Conservation (phyloP, 2,888 invertebrate genomes). For the Trypoxylon attenuatum region DNA sequence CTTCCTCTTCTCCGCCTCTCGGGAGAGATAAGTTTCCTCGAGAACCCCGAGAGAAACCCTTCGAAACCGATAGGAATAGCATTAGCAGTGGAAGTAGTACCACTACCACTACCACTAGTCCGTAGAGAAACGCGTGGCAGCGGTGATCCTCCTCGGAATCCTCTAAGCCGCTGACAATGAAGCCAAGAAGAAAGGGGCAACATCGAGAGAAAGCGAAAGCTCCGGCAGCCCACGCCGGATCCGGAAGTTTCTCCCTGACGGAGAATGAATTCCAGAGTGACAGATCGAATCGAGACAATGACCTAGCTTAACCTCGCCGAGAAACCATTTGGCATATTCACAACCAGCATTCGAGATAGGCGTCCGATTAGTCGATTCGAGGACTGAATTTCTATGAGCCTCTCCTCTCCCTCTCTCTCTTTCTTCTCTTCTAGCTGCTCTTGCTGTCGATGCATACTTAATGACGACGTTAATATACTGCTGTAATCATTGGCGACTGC, state of each 20-base stretch:
- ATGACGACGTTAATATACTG: neutral
- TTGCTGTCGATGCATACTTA: conserved; percentile 1
- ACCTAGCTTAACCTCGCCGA: conserved; percentile 22
- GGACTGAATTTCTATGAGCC: neutral
- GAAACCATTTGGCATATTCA: neutral
- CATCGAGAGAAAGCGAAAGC: conserved; percentile 64
- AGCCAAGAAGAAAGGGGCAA: neutral
- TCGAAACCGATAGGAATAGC: conserved; percentile 11
- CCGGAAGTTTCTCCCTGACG: conserved; percentile 49
- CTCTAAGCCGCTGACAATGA: conserved; percentile 6
- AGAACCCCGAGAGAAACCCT: conserved; percentile 34
- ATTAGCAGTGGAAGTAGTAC: too few relatives aligned
- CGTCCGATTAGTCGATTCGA: neutral
- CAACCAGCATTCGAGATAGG: neutral
- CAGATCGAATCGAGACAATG: conserved; percentile 48
- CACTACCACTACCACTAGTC: too few relatives aligned
- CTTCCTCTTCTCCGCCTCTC: neutral
- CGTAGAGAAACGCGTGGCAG: conserved; percentile 12
- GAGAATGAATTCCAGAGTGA: conserved; percentile 46
- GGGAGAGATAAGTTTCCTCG: conserved; percentile 22
- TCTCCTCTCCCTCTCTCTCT: neutral
- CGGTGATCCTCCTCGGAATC: neutral
- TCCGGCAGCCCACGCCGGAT: conserved; percentile 18
- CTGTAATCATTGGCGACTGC: neutral
- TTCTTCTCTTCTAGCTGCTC: neutral